These are phyloP conservation scores for Lamellibrachia luymesi DNA, from an alignment of 1,140 invertebrate genomes.

Conservation along the genomic window DNA sequence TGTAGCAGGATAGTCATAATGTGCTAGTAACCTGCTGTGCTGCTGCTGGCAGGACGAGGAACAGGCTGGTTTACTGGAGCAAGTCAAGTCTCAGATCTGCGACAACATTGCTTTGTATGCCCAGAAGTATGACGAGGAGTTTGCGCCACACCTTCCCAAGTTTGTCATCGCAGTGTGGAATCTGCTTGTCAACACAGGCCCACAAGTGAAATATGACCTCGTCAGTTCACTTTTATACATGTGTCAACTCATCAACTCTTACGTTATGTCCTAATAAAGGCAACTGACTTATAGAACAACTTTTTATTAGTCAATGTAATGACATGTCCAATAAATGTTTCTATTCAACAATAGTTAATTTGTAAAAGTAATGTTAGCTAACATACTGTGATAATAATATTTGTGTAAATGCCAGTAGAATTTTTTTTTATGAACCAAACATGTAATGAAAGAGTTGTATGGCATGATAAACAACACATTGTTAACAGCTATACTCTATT, in stretches of 20 bases:
- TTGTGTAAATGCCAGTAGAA: background rate
- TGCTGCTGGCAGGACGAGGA: slow-evolving; percentile 69
- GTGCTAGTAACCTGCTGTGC: slow-evolving; percentile 33
- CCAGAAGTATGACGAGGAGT: slow-evolving; percentile 97
- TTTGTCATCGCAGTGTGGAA: slow-evolving; percentile 95
- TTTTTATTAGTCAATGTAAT: background rate
- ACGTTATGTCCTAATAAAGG: background rate
- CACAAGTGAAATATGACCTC: slow-evolving; percentile 86
- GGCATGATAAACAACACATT: background rate
- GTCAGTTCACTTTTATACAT: slow-evolving; percentile 60
- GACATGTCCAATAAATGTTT: background rate
- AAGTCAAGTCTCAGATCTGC: slow-evolving; percentile 91
- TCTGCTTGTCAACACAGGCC: slow-evolving; percentile 78
- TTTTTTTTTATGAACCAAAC: background rate
- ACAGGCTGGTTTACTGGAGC: slow-evolving; percentile 85
- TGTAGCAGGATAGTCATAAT: slow-evolving; percentile 7
- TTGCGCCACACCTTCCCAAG: slow-evolving; percentile 77
- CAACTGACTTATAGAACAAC: background rate
- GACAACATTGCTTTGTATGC: slow-evolving; percentile 93
- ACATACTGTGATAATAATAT: background rate
- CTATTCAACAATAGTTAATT: background rate
- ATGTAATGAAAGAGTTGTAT: background rate
- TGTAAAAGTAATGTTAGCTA: background rate
- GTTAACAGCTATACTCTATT: background rate
- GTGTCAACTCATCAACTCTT: background rate